A percentile compares a stretch with the other conserved stretches of the same genome.
Conservation (phyloP, 1,140 invertebrate species). For the Caenorhabditis latens region DNA sequence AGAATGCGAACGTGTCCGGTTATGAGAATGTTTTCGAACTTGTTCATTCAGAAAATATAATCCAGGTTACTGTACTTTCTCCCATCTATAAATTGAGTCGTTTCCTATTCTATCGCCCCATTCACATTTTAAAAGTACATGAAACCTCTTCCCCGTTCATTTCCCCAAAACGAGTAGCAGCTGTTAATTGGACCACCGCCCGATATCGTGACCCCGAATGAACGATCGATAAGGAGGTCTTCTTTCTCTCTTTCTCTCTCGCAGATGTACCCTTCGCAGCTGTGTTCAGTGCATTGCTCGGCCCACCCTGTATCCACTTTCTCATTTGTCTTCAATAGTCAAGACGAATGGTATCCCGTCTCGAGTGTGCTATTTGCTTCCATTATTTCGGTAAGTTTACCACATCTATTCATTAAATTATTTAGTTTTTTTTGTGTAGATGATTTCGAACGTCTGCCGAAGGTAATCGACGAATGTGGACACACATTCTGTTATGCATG, state of each 20-base stretch:
- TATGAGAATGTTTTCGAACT: too few species aligned
- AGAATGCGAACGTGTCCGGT: too few species aligned
- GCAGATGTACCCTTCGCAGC: conserved; percentile 37
- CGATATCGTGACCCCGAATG: neutral
- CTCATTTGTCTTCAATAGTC: neutral
- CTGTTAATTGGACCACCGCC: conserved; percentile 21
- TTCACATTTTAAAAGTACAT: too few species aligned
- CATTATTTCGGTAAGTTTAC: conserved; percentile 1
- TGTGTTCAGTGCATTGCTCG: neutral
- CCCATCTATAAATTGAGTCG: too few species aligned
- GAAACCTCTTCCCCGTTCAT: too few species aligned
- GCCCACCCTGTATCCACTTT: neutral
- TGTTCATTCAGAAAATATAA: too few species aligned
- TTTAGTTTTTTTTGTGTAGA: neutral
- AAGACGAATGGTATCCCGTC: conserved; percentile 14
- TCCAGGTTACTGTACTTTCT: too few species aligned
- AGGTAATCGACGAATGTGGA: neutral
- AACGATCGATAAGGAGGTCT: conserved; percentile 15
- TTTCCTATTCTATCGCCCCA: too few species aligned
- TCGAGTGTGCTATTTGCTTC: conserved; percentile 23
- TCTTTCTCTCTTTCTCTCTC: too few species aligned
- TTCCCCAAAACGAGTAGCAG: neutral
- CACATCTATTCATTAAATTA: neutral
- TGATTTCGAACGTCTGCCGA: conserved; percentile 14
- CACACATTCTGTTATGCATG: conserved; percentile 30